Conservation (phyloP, 2,797 vertebrate species). For the Poeciliopsis presidionis region DNA sequence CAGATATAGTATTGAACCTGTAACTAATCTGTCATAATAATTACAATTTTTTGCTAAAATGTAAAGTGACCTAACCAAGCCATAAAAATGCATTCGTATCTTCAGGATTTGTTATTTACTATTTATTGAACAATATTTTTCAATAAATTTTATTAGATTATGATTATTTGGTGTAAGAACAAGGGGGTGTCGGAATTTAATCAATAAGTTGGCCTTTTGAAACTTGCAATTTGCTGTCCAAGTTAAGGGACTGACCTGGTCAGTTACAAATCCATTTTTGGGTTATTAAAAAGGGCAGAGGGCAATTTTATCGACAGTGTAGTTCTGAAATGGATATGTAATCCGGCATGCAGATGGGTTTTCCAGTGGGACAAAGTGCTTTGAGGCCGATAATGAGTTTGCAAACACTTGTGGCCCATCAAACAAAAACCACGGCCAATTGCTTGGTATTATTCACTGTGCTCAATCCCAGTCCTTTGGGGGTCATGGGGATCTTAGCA, state of each 20-base stretch:
- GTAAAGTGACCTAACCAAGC: background rate
- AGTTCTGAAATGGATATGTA: background rate
- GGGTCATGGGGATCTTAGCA: background rate
- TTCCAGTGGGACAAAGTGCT: background rate
- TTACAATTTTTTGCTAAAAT: background rate
- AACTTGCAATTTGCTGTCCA: background rate
- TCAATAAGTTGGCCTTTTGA: background rate
- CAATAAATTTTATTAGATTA: background rate
- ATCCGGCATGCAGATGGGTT: background rate
- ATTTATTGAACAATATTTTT: background rate
- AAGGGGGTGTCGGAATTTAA: background rate
- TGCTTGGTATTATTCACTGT: conserved; percentile 16
- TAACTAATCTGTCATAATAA: background rate
- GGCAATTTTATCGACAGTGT: background rate
- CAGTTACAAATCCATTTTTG: background rate
- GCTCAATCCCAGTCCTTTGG: background rate
- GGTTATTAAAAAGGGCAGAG: background rate
- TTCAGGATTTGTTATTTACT: background rate
- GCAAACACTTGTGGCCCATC: conserved; percentile 4
- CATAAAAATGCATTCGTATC: background rate
- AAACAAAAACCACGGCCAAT: background rate
- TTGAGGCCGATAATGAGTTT: background rate
- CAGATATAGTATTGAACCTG: background rate
- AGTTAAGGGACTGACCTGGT: background rate
- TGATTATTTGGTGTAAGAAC: background rate